These are phyloP conservation scores for Petrocephalus sullivani DNA, from an alignment of 2,797 vertebrate genomes.

Conservation along the genomic window DNA sequence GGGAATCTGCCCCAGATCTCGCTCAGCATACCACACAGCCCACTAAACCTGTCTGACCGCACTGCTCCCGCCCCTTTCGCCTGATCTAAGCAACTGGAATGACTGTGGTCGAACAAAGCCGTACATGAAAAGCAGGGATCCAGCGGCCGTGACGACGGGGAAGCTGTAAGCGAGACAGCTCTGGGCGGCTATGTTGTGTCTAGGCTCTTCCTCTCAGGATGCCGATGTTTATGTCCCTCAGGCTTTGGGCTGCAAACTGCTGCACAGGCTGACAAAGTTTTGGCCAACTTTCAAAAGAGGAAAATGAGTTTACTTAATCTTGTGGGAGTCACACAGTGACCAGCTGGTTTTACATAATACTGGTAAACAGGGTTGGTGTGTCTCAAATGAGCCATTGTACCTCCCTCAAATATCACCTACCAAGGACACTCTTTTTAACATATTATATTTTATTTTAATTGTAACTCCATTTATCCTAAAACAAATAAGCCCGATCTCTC, in stretches of 20 bases:
- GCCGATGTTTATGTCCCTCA: no score
- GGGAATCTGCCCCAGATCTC: not conserved
- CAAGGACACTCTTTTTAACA: not conserved
- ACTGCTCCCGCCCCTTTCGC: not conserved
- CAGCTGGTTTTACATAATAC: no score
- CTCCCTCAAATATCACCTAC: not conserved
- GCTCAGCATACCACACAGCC: not conserved
- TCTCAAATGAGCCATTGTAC: not conserved
- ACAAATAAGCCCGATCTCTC: not conserved
- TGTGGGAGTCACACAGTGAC: no score
- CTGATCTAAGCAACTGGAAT: not conserved
- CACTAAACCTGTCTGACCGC: not conserved
- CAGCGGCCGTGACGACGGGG: not conserved
- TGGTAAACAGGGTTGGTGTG: not conserved
- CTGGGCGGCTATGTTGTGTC: no score
- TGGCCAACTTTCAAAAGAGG: no score
- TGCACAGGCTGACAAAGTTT: no score
- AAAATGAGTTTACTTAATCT: no score
- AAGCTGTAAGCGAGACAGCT: not conserved
- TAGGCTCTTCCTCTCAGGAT: no score
- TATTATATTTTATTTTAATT: not conserved
- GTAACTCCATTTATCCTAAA: not conserved
- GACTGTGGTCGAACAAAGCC: not conserved
- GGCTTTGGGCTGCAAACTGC: no score
- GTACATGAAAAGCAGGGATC: not conserved